Evolutionary conservation across 2,888 invertebrate genomes (phyloP), one percentile per base, ranked within the genome.

Genomic region (Scelioninae gen. 1): DNA sequence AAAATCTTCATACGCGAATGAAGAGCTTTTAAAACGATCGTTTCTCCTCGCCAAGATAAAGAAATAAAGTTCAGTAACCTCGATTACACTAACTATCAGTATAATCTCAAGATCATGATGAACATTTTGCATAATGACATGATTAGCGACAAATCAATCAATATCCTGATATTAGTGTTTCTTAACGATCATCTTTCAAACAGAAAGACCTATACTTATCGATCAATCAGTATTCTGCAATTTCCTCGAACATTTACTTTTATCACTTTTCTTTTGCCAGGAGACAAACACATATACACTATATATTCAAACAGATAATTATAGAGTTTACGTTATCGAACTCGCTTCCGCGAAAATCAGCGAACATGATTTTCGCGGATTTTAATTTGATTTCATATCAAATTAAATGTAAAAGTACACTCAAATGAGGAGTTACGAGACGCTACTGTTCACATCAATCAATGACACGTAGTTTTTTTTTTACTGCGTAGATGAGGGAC

Each of bases 381-480:
- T 1, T 3, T 16, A 8, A 47, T 16, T 15, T 16, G 16, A 16
- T 47, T 47, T 47, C 47, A 47, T 47, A 47, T 47, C 47, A 23
- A 23, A 4, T 23, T 23, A 16, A 47, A 47, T 47, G 47, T 11
- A 15, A 47, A 16, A 47, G 47, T 47, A 47, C 51, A 51, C 29
- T 51, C 51, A 29, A 51, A 29, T 51, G 11, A 51, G 51, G 47
- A 47, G 47, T 47, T 47, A 47, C 47, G 47, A 47, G 47, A 47
- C 16, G 47, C 47, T 47, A 16, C 47, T 16, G 47, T 47, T 47
- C 47, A 16, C 47, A 47, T 47, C 47, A 47, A 47, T 47, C 47
- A 47, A 47, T 68, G 55, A 43, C 43, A 45, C 10, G 31, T 55
- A 10, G 7, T 49, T 47, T 47, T 34, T 43, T 55, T 16, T 31